Percentiles rank a stretch among this genome's conserved stretches.
Evolutionary conservation across 2,113 vertebrate genomes (phyloP).

Genomic region (Noctilio leporinus): DNA sequence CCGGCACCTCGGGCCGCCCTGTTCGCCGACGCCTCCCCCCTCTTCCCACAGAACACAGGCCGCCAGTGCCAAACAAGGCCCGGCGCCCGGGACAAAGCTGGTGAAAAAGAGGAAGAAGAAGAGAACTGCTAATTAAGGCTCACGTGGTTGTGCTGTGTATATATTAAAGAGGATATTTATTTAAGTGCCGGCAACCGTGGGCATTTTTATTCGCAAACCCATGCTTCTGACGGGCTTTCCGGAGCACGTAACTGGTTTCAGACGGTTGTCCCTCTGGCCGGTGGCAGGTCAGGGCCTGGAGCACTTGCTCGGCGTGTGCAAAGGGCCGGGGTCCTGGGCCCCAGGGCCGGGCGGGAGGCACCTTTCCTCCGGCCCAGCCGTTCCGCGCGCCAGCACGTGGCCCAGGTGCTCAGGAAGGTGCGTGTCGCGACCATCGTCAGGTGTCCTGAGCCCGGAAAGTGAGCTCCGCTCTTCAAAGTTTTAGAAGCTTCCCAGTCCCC

Average conservation of each 20-base stretch:
- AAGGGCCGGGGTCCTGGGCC: too few relatives aligned
- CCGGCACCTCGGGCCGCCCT: too few relatives aligned
- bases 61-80: slow-evolving; percentile 60
- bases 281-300: too few relatives aligned
- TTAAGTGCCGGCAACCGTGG: slow-evolving; percentile 28
- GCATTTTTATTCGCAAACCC: slow-evolving; percentile 5
- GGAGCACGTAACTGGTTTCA: slow-evolving; percentile 6
- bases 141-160: slow-evolving; percentile 17
- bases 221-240: slow-evolving; percentile 23
- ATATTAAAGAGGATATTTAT: slow-evolving; percentile 52
- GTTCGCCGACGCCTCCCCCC: too few relatives aligned
- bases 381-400: not conserved
- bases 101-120: slow-evolving; percentile 77
- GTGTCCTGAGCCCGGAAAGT: too few relatives aligned
- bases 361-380: too few relatives aligned
- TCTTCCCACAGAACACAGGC: slow-evolving; percentile 72
- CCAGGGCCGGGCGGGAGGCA: too few relatives aligned
- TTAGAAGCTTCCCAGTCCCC: not conserved
- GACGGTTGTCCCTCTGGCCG: not conserved
- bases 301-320: not conserved
- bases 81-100: slow-evolving; percentile 70
- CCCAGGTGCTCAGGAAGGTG: not conserved
- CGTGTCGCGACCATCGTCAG: not conserved
- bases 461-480: not conserved
- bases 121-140: slow-evolving; percentile 65